Evolutionary conservation across 2,888 invertebrate species (phyloP), one percentile per base, ranked within the genome.

Genomic region (Lycocerus yunnanus): DNA sequence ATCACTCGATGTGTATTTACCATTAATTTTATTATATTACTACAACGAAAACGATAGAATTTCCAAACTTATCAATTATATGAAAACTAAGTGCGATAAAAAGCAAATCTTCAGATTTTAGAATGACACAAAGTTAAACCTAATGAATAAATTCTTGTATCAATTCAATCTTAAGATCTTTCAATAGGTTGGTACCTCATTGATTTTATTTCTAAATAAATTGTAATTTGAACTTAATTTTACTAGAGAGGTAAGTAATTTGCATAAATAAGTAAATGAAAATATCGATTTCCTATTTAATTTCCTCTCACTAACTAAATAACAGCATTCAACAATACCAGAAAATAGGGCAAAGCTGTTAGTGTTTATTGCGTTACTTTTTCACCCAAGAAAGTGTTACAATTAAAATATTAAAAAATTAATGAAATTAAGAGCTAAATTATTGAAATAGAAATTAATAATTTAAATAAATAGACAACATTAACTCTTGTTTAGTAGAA

Each of bases 211-310:
- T 43, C 43, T 43, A 6, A 1, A 1, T n/a, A 43, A 43, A 43
- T 43, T 43, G 43, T 43, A 43, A 43, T 43, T 43, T 43, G 43
- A n/a, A 43, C n/a, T 43, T n/a, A 43, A 43, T 43, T 43, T n/a
- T n/a, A 43, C 6, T 43, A n/a, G n/a, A 43, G 43, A 43, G 43
- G 43, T 43, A n/a, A 43, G n/a, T 43, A 43, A 43, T 43, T 43
- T 43, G 43, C 1, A 43, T 43, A 43, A 43, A 43, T n/a, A 43
- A 43, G 43, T 43, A 43, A 43, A 43, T n/a, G 43, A 43, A 43
- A 63, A 20, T 63, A 63, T 63, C 20, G 14, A 27, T 27, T 66
- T 66, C 43, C 66, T 15, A 66, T 66, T 66, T 66, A 66, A 66
- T 66, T 66, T 66, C 66, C 43, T 66, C 13, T 43, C 13, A 66